Percentiles rank a stretch among this genome's conserved stretches.
Evolutionary conservation across 2,888 invertebrate genomes (phyloP).

Genomic region (Clunio marinus): DNA sequence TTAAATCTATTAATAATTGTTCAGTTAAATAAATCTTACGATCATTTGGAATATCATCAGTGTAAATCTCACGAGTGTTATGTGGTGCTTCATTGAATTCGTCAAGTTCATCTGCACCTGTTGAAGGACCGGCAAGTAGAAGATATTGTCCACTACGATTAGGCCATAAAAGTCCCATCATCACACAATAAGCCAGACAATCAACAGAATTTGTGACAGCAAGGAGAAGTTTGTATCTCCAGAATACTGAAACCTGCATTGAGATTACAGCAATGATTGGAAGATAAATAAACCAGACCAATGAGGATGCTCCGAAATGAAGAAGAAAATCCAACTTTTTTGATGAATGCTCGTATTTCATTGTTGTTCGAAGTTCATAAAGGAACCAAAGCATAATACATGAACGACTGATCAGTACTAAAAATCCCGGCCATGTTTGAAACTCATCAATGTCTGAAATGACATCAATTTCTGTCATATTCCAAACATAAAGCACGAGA

Average conservation of each 20-base stretch:
- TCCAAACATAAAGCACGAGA: constrained; percentile 91
- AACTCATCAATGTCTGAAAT: constrained; percentile 96
- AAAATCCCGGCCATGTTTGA: constrained; percentile 96
- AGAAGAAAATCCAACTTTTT: constrained; percentile 88
- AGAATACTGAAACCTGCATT: constrained; percentile 86
- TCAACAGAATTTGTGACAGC: constrained; percentile 54
- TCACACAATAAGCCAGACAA: constrained; percentile 53
- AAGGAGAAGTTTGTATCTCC: constrained; percentile 90
- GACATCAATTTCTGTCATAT: constrained; percentile 93
- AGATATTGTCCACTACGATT: constrained; percentile 89
- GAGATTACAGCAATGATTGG: constrained; percentile 92
- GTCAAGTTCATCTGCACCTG: constrained; percentile 76
- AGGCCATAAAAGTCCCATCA: constrained; percentile 95
- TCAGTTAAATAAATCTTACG: background rate
- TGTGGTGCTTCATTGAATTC: constrained; percentile 90
- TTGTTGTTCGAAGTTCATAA: constrained; percentile 68
- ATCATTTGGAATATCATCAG: constrained; percentile 13
- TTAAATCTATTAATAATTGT: background rate
- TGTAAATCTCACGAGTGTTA: constrained; percentile 54
- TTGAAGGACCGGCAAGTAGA: constrained; percentile 67
- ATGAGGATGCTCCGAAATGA: constrained; percentile 94
- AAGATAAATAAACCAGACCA: constrained; percentile 97
- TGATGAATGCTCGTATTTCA: constrained; percentile 73
- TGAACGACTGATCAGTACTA: constrained; percentile 79
- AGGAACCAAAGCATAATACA: constrained; percentile 83